Conservation (phyloP, 2,113 vertebrate species). For the Onychostruthus taczanowskii region DNA sequence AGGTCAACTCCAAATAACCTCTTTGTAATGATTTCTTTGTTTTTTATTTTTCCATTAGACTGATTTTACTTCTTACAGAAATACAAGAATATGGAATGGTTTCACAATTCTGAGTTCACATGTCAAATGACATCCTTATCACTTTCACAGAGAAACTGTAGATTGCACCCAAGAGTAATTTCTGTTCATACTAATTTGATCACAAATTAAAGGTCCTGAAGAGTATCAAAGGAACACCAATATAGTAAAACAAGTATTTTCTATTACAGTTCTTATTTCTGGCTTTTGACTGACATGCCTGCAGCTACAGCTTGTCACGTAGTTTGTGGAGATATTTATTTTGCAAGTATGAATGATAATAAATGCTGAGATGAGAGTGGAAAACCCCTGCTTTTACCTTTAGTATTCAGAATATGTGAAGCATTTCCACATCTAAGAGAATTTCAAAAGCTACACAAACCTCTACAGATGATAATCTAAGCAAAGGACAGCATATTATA, state of each 20-base stretch:
- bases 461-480: background rate
- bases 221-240: background rate
- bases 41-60: background rate
- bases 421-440: slow-evolving; percentile 30
- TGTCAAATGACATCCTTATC: background rate
- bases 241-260: background rate
- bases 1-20: background rate
- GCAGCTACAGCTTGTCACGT: background rate
- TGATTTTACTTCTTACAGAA: background rate
- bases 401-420: background rate
- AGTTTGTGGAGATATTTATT: background rate
- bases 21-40: background rate
- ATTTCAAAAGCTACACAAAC: slow-evolving; percentile 5
- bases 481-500: background rate
- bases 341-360: background rate
- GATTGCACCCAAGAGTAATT: background rate
- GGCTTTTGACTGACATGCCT: background rate
- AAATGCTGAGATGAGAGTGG: background rate
- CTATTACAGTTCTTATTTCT: background rate
- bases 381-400: background rate
- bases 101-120: background rate
- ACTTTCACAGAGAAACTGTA: background rate
- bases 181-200: background rate
- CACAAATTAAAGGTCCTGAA: background rate
- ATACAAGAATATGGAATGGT: background rate